These are phyloP conservation scores for Capra hircus DNA, from an alignment of 2,113 vertebrate genomes.

Conservation along the genomic window DNA sequence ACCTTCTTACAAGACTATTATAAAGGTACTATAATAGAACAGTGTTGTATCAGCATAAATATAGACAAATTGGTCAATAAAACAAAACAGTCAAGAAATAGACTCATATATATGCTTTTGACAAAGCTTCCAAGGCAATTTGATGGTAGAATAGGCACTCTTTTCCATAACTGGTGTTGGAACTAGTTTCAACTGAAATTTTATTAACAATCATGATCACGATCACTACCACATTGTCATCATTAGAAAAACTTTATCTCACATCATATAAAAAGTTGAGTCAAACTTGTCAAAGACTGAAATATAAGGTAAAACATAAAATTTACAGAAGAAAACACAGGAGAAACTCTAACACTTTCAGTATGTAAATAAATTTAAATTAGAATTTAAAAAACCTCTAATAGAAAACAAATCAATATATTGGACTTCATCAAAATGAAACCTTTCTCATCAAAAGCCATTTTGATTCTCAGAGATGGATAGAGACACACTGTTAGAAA, in stretches of 20 bases:
- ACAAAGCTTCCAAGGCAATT: not conserved
- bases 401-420: not conserved
- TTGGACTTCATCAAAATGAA: not conserved
- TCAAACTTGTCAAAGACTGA: not conserved
- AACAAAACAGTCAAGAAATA: not conserved
- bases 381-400: not conserved
- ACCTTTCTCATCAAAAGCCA: not conserved
- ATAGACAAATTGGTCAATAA: not conserved
- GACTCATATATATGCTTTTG: not conserved
- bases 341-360: not conserved
- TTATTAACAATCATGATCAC: not conserved
- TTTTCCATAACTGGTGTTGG: not conserved
- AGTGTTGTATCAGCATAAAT: not conserved
- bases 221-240: not conserved
- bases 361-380: not conserved
- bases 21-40: not conserved
- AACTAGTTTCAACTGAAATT: not conserved
- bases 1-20: not conserved
- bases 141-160: not conserved
- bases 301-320: not conserved
- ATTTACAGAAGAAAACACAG: not conserved
- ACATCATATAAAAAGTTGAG: not conserved
- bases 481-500: not conserved
- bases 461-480: not conserved
- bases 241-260: not conserved